Percentiles rank a stretch among this genome's conserved stretches.
phyloP scores from a whole-genome alignment of 2,797 vertebrate genomes.

The Macropodus opercularis region DNA sequence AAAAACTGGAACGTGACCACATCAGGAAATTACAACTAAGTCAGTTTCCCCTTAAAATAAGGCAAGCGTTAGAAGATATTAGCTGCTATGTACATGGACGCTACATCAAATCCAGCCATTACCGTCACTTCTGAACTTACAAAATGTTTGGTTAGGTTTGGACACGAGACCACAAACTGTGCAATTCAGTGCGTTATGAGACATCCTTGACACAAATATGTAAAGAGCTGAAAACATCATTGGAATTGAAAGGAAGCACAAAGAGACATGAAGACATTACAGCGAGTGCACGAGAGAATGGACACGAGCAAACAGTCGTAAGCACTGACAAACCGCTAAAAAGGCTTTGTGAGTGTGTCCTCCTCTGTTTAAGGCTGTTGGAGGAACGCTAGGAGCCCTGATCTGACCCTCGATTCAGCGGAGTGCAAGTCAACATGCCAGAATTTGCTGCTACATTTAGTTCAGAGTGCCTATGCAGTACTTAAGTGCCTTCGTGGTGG shows the following conservation, averaged over 20 bases:
- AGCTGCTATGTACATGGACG: slow-evolving; percentile 60
- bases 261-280: slow-evolving; percentile 13
- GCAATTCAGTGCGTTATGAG: slow-evolving; percentile 61
- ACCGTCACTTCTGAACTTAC: slow-evolving; percentile 13
- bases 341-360: slow-evolving; percentile 46
- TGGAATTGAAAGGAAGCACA: slow-evolving; percentile 6
- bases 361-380: slow-evolving; percentile 62
- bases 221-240: background rate
- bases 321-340: slow-evolving; percentile 29
- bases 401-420: slow-evolving; percentile 21
- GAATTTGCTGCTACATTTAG: slow-evolving; percentile 45
- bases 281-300: slow-evolving; percentile 15
- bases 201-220: slow-evolving; percentile 14
- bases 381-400: slow-evolving; percentile 33
- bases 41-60: slow-evolving; percentile 57
- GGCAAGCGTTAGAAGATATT: slow-evolving; percentile 62
- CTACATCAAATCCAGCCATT: slow-evolving; percentile 51
- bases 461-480: slow-evolving; percentile 28
- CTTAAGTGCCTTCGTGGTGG: slow-evolving; percentile 29
- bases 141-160: slow-evolving; percentile 17
- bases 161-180: slow-evolving; percentile 53
- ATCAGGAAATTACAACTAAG: slow-evolving; percentile 39
- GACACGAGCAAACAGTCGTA: slow-evolving; percentile 35
- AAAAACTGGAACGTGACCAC: slow-evolving; percentile 74
- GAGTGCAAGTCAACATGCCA: slow-evolving; percentile 1